Evolutionary conservation across 2,113 vertebrate species (phyloP).

Genomic region (Dascyllus trimaculatus): DNA sequence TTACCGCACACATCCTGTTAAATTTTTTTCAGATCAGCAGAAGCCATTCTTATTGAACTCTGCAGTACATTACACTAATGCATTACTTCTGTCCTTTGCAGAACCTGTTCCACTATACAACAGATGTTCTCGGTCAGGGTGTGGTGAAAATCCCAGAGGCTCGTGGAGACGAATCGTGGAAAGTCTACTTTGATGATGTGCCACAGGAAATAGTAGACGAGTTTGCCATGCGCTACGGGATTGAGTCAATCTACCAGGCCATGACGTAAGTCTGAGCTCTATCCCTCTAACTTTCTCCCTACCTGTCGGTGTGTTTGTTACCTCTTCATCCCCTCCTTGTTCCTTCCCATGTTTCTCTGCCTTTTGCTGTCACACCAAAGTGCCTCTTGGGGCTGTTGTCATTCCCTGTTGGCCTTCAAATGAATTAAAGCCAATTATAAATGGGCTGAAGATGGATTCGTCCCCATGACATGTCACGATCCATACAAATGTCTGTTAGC

Average conservation of each 20-base stretch:
- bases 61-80: background rate
- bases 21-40: background rate
- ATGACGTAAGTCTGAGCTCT: constrained; percentile 92
- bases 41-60: no score
- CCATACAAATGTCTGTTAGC: constrained; percentile 49
- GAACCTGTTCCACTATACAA: constrained; percentile 97
- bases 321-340: background rate
- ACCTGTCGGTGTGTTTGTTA: constrained; percentile 12
- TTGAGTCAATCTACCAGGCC: constrained; percentile 98
- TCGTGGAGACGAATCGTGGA: constrained; percentile 96
- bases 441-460: constrained; percentile 33
- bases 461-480: constrained; percentile 40
- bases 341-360: background rate
- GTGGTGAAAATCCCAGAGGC: constrained; percentile 94
- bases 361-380: constrained; percentile 27
- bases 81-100: constrained; percentile 70
- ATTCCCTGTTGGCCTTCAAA: constrained; percentile 28
- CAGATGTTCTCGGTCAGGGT: constrained; percentile 92
- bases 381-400: constrained; percentile 7
- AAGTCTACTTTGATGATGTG: constrained; percentile 97
- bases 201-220: constrained; percentile 97
- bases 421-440: constrained; percentile 47
- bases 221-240: constrained; percentile 98
- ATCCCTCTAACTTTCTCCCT: background rate
- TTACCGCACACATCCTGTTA: background rate